Evolutionary conservation across 2,888 invertebrate species (phyloP).

Genomic region (Gari tellinella): DNA sequence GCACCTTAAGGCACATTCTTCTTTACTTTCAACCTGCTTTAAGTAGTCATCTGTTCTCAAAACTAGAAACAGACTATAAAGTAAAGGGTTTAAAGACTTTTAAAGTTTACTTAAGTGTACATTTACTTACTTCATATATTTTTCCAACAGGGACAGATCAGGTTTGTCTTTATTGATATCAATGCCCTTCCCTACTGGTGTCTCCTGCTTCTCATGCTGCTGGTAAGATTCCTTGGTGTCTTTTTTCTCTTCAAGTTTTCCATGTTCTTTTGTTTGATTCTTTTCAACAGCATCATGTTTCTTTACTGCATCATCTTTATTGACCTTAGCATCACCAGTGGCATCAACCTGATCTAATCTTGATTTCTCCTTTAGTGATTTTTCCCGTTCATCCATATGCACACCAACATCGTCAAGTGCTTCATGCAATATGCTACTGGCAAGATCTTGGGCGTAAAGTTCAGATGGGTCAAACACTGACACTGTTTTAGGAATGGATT

Average conservation of each 20-base stretch:
- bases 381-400: constrained; percentile 46
- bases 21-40: no score
- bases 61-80: no score
- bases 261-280: no score
- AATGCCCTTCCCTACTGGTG: not conserved
- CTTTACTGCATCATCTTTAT: not conserved
- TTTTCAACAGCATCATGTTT: not conserved
- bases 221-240: no score
- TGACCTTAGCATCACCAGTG: not conserved
- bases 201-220: no score
- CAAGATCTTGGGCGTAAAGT: constrained; percentile 59
- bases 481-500: constrained; percentile 47
- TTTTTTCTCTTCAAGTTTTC: no score
- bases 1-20: no score
- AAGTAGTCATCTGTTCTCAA: no score
- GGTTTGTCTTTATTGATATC: not conserved
- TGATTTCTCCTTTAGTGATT: constrained; percentile 25
- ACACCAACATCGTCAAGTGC: constrained; percentile 47
- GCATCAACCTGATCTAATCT: not conserved
- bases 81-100: no score
- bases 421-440: constrained; percentile 56
- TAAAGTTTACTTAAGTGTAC: no score
- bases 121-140: constrained; percentile 41
- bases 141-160: constrained; percentile 32
- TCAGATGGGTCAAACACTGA: constrained; percentile 46